Conservation (phyloP, 37 sponge, comb jelly and placozoan genomes). For the Agelas oroides region DNA sequence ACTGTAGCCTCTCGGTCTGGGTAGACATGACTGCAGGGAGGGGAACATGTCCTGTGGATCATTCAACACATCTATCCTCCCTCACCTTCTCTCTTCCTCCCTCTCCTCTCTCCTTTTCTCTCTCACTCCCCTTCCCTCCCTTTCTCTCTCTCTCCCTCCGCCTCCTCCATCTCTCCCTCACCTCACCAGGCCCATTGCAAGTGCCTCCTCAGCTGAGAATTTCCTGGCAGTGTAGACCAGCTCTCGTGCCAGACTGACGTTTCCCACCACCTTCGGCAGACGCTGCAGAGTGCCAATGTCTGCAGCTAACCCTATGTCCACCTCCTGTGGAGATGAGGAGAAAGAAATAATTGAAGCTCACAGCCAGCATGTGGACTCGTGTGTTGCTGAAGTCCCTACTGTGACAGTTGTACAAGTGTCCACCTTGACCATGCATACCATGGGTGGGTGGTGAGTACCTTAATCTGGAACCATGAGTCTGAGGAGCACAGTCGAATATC, state of each 20-base stretch:
- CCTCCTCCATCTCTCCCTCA: conserved; percentile 4
- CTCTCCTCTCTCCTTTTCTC: neutral
- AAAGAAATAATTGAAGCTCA: too few species aligned
- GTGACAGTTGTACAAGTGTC: neutral
- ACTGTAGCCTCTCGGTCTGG: conserved; percentile 57
- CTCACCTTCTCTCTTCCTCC: neutral
- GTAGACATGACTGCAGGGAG: conserved; percentile 38
- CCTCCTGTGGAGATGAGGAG: conserved; percentile 59
- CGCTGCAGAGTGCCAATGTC: conserved; percentile 98
- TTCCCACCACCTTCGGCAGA: conserved; percentile 91
- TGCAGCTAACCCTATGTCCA: conserved; percentile 93
- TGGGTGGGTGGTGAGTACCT: too few species aligned
- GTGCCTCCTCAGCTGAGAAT: conserved; percentile 78
- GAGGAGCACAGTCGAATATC: conserved; percentile 80
- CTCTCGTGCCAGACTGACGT: conserved; percentile 77
- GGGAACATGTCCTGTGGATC: too few species aligned
- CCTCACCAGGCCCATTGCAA: conserved; percentile 79
- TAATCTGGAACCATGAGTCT: conserved; percentile 92
- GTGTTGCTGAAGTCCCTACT: too few species aligned
- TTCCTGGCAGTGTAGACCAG: conserved; percentile 83
- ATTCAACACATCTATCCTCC: too few species aligned
- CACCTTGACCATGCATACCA: neutral
- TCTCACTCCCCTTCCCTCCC: neutral
- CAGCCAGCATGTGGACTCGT: too few species aligned
- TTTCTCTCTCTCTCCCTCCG: neutral